Percentiles rank a stretch among this genome's conserved stretches.
These are phyloP conservation scores for Dreissena rostriformis DNA, from an alignment of 1,140 invertebrate species.

Conservation along the genomic window DNA sequence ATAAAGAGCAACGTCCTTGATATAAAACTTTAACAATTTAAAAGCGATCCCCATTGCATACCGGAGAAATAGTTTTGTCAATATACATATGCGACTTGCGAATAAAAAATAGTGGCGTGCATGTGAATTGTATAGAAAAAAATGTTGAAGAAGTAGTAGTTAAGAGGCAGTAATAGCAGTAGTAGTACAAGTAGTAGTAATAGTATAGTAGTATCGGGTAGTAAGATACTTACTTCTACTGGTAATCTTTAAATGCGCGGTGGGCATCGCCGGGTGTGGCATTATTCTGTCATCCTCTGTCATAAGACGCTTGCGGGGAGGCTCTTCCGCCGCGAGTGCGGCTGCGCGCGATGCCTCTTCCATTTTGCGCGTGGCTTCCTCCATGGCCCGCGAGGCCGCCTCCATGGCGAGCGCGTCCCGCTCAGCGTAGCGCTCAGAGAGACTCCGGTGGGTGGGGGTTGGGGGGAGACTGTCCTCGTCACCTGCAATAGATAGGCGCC, in stretches of 20 bases:
- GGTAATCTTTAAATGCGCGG: constrained; percentile 94
- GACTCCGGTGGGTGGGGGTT: constrained; percentile 68
- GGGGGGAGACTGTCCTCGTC: constrained; percentile 76
- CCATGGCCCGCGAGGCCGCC: constrained; percentile 79
- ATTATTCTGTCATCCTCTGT: constrained; percentile 81
- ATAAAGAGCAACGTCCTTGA: too few relatives aligned
- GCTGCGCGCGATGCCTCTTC: constrained; percentile 75
- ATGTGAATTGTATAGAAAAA: too few relatives aligned
- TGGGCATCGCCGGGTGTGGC: constrained; percentile 82
- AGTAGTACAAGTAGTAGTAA: too few relatives aligned
- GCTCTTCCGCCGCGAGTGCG: constrained; percentile 70
- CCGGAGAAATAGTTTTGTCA: too few relatives aligned
- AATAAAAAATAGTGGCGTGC: too few relatives aligned
- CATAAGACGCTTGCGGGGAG: constrained; percentile 80
- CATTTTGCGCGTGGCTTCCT: constrained; percentile 80
- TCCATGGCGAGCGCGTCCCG: constrained; percentile 81
- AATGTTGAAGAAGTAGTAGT: not conserved
- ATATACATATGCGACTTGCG: too few relatives aligned
- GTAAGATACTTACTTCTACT: constrained; percentile 87
- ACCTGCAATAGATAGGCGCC: constrained; percentile 46
- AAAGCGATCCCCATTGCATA: too few relatives aligned
- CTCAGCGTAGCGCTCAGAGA: constrained; percentile 76
- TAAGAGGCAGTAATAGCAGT: too few relatives aligned
- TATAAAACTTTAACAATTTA: too few relatives aligned
- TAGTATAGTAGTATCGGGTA: too few relatives aligned